A percentile compares a stretch with the other conserved stretches of the same genome.
Conservation (phyloP, 2,888 invertebrate genomes). For the Drosophila melanosoma region DNA sequence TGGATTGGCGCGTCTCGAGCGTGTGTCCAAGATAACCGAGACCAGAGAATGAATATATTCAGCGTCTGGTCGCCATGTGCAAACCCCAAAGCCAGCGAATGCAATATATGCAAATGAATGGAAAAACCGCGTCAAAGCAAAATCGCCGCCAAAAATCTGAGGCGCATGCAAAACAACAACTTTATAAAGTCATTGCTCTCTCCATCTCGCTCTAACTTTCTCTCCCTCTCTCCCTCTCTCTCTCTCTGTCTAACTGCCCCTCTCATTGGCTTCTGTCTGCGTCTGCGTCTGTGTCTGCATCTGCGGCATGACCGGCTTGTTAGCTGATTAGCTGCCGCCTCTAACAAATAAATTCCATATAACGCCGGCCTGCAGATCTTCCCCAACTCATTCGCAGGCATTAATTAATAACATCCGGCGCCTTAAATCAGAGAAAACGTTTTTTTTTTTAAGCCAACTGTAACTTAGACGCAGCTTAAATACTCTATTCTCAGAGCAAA, state of each 20-base stretch:
- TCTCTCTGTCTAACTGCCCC: neutral
- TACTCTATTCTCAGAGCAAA: slow-evolving; percentile 10
- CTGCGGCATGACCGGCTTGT: slow-evolving; percentile 78
- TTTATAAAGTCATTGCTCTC: slow-evolving; percentile 46
- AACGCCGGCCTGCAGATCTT: slow-evolving; percentile 71
- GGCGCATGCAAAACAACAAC: slow-evolving; percentile 63
- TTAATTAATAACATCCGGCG: slow-evolving; percentile 82
- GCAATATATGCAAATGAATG: slow-evolving; percentile 79
- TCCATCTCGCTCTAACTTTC: neutral
- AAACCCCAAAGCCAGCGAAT: slow-evolving; percentile 40
- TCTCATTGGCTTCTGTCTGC: slow-evolving; percentile 9
- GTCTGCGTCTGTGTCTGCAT: slow-evolving; percentile 11
- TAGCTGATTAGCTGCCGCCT: slow-evolving; percentile 77
- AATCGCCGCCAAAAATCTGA: slow-evolving; percentile 68
- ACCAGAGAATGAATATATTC: slow-evolving; percentile 20
- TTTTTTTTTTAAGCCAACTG: slow-evolving; percentile 1
- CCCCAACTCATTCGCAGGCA: slow-evolving; percentile 57
- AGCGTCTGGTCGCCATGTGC: slow-evolving; percentile 65
- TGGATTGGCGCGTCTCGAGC: slow-evolving; percentile 52
- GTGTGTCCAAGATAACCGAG: slow-evolving; percentile 68
- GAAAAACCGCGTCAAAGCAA: slow-evolving; percentile 77
- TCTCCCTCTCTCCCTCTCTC: neutral
- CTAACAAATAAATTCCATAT: slow-evolving; percentile 80
- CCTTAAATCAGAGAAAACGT: slow-evolving; percentile 58
- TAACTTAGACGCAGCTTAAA: neutral